phyloP scores from a whole-genome alignment of 1,140 invertebrate genomes.

The Calephelis virginiensis region DNA sequence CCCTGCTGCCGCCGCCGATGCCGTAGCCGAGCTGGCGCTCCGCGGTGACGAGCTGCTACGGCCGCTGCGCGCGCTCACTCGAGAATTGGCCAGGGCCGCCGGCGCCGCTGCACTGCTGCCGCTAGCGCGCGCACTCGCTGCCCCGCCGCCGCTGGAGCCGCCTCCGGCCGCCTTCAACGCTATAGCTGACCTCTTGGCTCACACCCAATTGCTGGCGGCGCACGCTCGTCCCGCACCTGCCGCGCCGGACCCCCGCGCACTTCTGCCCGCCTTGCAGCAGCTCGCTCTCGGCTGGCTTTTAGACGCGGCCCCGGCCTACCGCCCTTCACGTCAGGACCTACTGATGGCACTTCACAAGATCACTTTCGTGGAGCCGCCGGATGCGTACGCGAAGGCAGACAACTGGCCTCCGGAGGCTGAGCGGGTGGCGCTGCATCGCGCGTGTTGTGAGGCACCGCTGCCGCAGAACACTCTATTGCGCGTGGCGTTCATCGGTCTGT shows the following conservation, averaged over 20 bases:
- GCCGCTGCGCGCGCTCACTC: slow-evolving; percentile 88
- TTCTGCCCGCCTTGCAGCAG: slow-evolving; percentile 55
- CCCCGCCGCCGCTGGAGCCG: slow-evolving; percentile 57
- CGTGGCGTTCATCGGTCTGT: slow-evolving; percentile 90
- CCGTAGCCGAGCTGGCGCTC: slow-evolving; percentile 87
- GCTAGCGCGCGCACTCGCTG: slow-evolving; percentile 56
- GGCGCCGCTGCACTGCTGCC: slow-evolving; percentile 57
- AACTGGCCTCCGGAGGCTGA: slow-evolving; percentile 96
- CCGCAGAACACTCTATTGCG: slow-evolving; percentile 90
- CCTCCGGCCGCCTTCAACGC: slow-evolving; percentile 85
- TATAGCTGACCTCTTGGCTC: slow-evolving; percentile 90
- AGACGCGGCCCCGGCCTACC: slow-evolving; percentile 87
- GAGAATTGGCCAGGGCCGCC: slow-evolving; percentile 90
- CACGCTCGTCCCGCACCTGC: slow-evolving; percentile 83
- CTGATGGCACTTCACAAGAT: slow-evolving; percentile 91
- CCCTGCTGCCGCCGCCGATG: slow-evolving; percentile 89
- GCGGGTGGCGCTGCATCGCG: slow-evolving; percentile 85
- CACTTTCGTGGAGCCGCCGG: slow-evolving; percentile 89
- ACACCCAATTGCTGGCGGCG: slow-evolving; percentile 91
- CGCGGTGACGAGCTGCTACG: slow-evolving; percentile 95
- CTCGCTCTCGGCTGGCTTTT: slow-evolving; percentile 88
- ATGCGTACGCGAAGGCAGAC: slow-evolving; percentile 94
- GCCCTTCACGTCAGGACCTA: slow-evolving; percentile 86
- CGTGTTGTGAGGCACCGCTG: slow-evolving; percentile 93
- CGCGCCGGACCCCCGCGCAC: slow-evolving; percentile 80